Base-by-base conservation (phyloP, 2,113 vertebrate genomes). In the Vidua chalybeata region DNA sequence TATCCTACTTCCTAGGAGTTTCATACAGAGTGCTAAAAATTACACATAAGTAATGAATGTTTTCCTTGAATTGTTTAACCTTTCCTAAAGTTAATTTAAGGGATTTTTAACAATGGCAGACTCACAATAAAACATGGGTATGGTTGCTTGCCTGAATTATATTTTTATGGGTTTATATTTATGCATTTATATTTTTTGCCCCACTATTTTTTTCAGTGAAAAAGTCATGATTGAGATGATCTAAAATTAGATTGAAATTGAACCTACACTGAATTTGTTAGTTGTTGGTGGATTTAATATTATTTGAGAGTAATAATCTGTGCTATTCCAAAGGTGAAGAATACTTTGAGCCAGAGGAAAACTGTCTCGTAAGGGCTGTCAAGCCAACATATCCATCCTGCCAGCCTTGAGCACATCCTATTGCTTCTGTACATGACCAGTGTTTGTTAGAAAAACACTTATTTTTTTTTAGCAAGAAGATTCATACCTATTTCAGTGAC, bases 1-100 rank as follows among this genome's bases (percentile, higher is more conserved):
- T 8, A 35, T 46, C 18, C 13, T 39, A 19, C 4, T 19, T 28
- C 54, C 1, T n/a, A n/a, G 6, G 2, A 24, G 0, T 45, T 56
- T 68, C 27, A 35, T 35, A 52, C 26, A 52, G 9, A 46, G 8
- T 63, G 26, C 2, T 58, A 56, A 91, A 95, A 92, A 30, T 24
- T 55, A 14, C 7, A 16, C 19, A 24, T 7, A 54, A 76, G 6
- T 33, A 73, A 51, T 39, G 0, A 59, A 52, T 56, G 1, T 13
- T 49, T 87, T 67, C 22, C 26, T 71, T 55, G 7, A 31, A 0
- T 16, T 64, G 83, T 83, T 51, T 7, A 59, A 66, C 22, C 2
- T 73, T 68, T 49, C 39, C 46, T 33, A 28, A 14, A 58, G 9
- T 45, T 87, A 18, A 43, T 58, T 74, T 63, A 67, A 64, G 21